These are phyloP conservation scores for Eidolon dupreanum DNA, from an alignment of 2,797 vertebrate species.

Conservation along the genomic window DNA sequence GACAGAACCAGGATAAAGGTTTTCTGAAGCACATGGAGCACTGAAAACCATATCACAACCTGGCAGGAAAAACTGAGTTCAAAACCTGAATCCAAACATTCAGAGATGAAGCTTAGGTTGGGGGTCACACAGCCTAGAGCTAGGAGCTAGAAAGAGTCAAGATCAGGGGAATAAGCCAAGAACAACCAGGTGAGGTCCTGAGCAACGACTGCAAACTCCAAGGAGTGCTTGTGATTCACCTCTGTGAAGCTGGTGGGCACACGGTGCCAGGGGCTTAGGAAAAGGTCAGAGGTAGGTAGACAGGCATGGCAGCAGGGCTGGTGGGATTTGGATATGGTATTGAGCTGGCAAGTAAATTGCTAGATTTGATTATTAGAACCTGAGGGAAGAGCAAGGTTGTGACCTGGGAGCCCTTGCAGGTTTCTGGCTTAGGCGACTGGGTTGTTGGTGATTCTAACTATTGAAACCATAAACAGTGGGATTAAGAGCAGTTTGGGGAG, in stretches of 20 bases:
- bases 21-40: neutral
- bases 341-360: neutral
- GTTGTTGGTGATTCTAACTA: neutral
- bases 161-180: neutral
- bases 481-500: neutral
- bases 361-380: neutral
- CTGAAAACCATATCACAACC: neutral
- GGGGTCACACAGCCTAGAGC: neutral
- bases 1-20: neutral
- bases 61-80: neutral
- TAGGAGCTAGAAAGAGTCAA: neutral
- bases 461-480: neutral
- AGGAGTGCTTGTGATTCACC: neutral
- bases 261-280: neutral
- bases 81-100: neutral
- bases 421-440: neutral
- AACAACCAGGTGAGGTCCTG: neutral
- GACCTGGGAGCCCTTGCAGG: neutral
- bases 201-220: neutral
- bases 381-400: neutral
- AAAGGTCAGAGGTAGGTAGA: neutral
- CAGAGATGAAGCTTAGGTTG: neutral
- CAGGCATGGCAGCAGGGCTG: neutral
- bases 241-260: neutral
- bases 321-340: neutral